These are phyloP conservation scores for Pseudorhombus dupliciocellatus DNA, from an alignment of 2,113 vertebrate species.

Conservation along the genomic window DNA sequence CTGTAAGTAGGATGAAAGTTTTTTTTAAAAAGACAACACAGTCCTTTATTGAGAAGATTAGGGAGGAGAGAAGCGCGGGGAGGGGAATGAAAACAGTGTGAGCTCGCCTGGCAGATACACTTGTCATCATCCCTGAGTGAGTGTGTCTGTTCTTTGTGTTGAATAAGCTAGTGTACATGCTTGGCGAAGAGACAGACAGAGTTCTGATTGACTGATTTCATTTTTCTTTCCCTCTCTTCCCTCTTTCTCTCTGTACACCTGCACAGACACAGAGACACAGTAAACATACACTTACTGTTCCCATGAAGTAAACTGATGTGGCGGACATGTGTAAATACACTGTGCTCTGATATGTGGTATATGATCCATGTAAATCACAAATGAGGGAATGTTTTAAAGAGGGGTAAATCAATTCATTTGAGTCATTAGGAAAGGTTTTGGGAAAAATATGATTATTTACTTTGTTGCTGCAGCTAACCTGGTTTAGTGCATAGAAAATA, in stretches of 20 bases:
- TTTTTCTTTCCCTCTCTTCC: slow-evolving; percentile 13
- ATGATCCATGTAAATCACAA: background rate
- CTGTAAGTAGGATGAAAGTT: slow-evolving; percentile 37
- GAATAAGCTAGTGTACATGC: background rate
- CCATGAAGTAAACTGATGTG: slow-evolving; percentile 1
- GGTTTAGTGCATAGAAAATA: background rate
- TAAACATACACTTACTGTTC: background rate
- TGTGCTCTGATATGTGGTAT: slow-evolving; percentile 5
- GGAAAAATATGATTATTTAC: background rate
- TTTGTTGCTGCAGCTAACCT: background rate
- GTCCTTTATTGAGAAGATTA: slow-evolving; percentile 25
- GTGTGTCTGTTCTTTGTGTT: background rate
- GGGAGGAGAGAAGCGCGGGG: slow-evolving; percentile 8
- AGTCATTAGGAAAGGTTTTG: background rate
- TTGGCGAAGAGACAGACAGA: background rate
- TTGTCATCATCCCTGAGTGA: slow-evolving; percentile 1
- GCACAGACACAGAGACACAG: slow-evolving; percentile 3
- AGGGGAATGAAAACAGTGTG: background rate
- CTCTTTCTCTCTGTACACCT: background rate
- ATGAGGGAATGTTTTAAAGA: background rate
- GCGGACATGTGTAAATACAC: background rate
- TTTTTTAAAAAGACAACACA: slow-evolving; percentile 32
- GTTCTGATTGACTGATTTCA: slow-evolving; percentile 22
- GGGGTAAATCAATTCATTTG: background rate
- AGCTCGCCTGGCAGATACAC: slow-evolving; percentile 11